Base-by-base conservation (phyloP, 2,888 invertebrate genomes). In the Synanthedon tipuliformis region DNA sequence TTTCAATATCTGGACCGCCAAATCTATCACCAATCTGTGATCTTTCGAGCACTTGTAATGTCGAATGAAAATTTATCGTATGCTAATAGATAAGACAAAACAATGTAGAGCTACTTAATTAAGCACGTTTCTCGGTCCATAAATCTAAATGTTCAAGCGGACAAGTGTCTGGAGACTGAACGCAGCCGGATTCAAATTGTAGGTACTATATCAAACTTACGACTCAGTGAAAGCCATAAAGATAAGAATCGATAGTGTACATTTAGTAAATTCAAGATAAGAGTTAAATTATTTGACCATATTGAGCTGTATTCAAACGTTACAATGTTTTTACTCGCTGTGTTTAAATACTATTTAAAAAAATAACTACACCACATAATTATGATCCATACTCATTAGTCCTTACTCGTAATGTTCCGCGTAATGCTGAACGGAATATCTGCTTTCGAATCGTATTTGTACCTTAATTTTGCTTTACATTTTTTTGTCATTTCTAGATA, bases 41-140 rank as follows among this genome's bases (percentile, higher is more conserved):
- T 49, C 13, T 49, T 49, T 16, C 16, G 49, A 18, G 16, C 49
- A 8, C 16, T 18, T 12, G 49, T 49, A 18, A 49, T 18, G 18
- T 27, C 61, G 68, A 73, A 73, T 71, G 73, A 78, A 72, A 66
- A 65, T 61, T 61, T 63, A 59, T 64, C 61, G 68, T 68, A 76
- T 75, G 73, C 55, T 71, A 73, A 76, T 75, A 61, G 60, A 56
- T 58, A 62, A 62, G 56, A 60, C 62, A 64, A 71, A 71, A 78
- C 75, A 77, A 76, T 79, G 68, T 72, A 74, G 69, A 68, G 73
- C 76, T 76, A 73, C 75, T 81, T 81, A 75, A 84, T 84, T 81
- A 83, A 71, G 71, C 71, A 80, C 78, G 78, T 71, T 77, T 80
- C 76, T 81, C 78, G 76, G 71, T 79, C 78, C 82, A 85, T 84